Conservation (phyloP, 2,113 vertebrate genomes). For the Donacobius atricapilla region DNA sequence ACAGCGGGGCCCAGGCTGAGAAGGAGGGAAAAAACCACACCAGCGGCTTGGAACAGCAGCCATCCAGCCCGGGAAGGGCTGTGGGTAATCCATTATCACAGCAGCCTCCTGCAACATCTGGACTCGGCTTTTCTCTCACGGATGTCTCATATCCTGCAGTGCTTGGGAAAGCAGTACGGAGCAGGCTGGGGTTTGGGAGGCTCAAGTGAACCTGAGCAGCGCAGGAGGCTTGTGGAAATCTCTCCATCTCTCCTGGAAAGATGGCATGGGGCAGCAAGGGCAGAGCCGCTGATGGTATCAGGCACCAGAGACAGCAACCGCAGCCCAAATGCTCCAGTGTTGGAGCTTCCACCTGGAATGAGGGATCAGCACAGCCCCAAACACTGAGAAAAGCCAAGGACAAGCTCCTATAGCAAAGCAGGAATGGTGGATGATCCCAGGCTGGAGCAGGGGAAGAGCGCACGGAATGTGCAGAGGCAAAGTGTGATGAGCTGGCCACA, state of each 20-base stretch:
- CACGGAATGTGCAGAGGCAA: neutral
- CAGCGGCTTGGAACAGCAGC: neutral
- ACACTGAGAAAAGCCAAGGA: neutral
- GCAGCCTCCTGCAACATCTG: neutral
- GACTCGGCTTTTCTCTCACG: neutral
- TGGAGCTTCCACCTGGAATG: rapidly evolving
- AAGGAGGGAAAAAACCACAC: neutral
- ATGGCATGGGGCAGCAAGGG: neutral
- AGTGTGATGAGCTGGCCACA: neutral
- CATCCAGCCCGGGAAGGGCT: neutral
- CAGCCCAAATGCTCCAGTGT: rapidly evolving
- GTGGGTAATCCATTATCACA: neutral
- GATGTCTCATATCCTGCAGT: neutral
- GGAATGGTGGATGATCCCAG: neutral
- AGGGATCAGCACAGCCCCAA: neutral
- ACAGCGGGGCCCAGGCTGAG: neutral
- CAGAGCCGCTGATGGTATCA: neutral
- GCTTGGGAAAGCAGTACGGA: neutral
- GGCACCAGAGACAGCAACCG: neutral
- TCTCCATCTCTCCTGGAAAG: neutral
- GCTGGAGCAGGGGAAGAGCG: neutral
- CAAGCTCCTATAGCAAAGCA: neutral
- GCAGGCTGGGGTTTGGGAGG: neutral
- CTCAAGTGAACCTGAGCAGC: too few relatives aligned
- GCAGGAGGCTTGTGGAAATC: neutral